Percentiles rank a stretch among this genome's conserved stretches.
phyloP scores from a whole-genome alignment of 2,113 vertebrate genomes.

The Seriola rivoliana region DNA sequence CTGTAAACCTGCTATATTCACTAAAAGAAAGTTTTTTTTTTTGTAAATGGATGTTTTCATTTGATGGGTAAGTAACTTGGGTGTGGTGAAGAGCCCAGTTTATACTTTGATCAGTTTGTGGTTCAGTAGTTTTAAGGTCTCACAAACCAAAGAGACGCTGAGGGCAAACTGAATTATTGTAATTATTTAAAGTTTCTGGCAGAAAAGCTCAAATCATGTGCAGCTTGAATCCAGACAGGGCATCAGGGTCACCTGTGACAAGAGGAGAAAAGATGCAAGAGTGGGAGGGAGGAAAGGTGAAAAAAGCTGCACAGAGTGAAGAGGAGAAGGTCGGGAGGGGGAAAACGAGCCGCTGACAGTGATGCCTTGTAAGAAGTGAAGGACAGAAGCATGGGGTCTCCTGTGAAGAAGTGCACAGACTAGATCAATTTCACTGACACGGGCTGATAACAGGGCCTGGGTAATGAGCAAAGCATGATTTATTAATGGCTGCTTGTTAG shows the following conservation, averaged over 20 bases:
- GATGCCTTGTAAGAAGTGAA: constrained; percentile 56
- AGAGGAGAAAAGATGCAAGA: constrained; percentile 3
- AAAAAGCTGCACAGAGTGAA: not conserved
- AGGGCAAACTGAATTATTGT: constrained; percentile 1
- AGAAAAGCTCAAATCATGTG: not conserved
- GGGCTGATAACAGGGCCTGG: constrained; percentile 69
- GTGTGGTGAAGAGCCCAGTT: not conserved
- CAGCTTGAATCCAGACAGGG: not conserved
- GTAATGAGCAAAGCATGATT: constrained; percentile 80
- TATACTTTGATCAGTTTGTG: constrained; percentile 10
- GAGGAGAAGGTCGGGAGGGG: not conserved
- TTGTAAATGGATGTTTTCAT: constrained; percentile 30
- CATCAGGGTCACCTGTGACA: constrained; percentile 1
- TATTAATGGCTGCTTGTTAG: constrained; percentile 79
- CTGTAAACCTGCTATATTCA: too few relatives aligned
- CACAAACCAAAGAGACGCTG: not conserved
- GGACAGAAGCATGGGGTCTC: constrained; percentile 44
- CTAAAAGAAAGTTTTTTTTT: not conserved
- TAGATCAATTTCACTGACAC: constrained; percentile 77
- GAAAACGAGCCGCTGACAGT: constrained; percentile 19
- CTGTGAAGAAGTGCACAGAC: constrained; percentile 51
- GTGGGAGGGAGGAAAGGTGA: not conserved
- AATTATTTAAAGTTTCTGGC: not conserved
- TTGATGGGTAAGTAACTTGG: constrained; percentile 24
- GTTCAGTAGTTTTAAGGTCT: not conserved